Percentiles rank a stretch among this genome's conserved stretches.
phyloP scores from a whole-genome alignment of 2,113 vertebrate species.

The Pteropus alecto region DNA sequence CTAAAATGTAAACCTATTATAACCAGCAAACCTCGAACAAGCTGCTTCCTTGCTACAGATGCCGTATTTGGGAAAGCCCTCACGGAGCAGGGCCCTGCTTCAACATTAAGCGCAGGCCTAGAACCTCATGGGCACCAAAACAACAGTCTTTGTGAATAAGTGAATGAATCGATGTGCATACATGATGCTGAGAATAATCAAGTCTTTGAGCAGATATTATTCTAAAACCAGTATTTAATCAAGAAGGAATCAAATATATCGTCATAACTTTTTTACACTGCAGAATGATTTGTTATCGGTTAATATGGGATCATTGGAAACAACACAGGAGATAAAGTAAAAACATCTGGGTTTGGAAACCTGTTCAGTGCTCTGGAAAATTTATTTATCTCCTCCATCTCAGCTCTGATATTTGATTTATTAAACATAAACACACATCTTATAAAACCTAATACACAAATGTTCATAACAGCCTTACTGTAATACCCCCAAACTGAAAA shows the following conservation, averaged over 20 bases:
- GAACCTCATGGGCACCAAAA: background rate
- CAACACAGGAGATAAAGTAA: background rate
- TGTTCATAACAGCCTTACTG: background rate
- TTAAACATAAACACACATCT: background rate
- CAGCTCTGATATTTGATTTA: background rate
- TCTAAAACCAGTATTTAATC: background rate
- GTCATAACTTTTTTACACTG: background rate
- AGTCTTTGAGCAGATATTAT: background rate
- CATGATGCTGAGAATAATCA: background rate
- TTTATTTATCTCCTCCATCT: background rate
- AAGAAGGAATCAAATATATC: background rate
- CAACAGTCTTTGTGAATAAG: background rate
- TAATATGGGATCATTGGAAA: background rate
- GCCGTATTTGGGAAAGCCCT: background rate
- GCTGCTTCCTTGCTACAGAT: background rate
- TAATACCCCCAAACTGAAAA: background rate
- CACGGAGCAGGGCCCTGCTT: accelerated
- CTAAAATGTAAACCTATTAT: constrained; percentile 3
- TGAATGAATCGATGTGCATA: background rate
- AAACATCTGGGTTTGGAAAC: background rate
- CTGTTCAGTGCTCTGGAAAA: background rate
- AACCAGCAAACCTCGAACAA: background rate
- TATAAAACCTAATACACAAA: background rate
- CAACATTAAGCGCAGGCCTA: no score
- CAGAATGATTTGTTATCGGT: background rate